phyloP scores from a whole-genome alignment of 2,113 vertebrate genomes.

The Herpailurus yagouaroundi region DNA sequence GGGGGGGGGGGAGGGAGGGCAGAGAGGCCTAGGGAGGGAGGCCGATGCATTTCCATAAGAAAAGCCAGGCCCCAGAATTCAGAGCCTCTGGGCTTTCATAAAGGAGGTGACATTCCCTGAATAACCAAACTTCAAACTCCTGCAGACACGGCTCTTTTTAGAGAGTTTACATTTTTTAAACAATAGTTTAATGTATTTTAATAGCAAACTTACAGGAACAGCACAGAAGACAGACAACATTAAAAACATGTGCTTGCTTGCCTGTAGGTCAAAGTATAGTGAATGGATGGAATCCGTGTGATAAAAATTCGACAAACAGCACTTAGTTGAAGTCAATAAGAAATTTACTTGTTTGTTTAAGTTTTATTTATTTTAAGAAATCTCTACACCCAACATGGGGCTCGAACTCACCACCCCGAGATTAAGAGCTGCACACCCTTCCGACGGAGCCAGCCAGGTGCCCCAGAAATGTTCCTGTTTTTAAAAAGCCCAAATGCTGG shows the following conservation, averaged over 20 bases:
- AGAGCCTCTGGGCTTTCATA: neutral
- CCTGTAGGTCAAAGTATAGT: slow-evolving; percentile 84
- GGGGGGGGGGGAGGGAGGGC: rapidly evolving
- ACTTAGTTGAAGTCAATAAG: slow-evolving; percentile 89
- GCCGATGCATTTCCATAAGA: neutral
- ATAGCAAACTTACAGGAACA: slow-evolving; percentile 93
- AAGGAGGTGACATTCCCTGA: neutral
- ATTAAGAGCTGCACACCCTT: too few relatives aligned
- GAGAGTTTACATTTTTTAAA: neutral
- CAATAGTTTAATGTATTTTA: slow-evolving; percentile 91
- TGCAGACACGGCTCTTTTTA: neutral
- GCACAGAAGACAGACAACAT: slow-evolving; percentile 92
- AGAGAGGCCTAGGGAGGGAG: neutral
- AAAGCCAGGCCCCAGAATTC: neutral
- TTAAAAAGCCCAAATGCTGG: too few relatives aligned
- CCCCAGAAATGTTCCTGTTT: too few relatives aligned
- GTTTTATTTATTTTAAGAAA: too few relatives aligned
- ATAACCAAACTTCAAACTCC: neutral
- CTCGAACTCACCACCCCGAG: too few relatives aligned
- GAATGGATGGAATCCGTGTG: slow-evolving; percentile 31
- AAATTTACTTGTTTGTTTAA: slow-evolving; percentile 85
- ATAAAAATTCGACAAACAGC: slow-evolving; percentile 91
- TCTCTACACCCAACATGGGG: too few relatives aligned
- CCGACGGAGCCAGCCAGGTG: too few relatives aligned
- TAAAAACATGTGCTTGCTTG: slow-evolving; percentile 91